Evolutionary conservation across 2,113 vertebrate genomes (phyloP), one percentile per base, ranked within the genome.

Genomic region (Takifugu bimaculatus): DNA sequence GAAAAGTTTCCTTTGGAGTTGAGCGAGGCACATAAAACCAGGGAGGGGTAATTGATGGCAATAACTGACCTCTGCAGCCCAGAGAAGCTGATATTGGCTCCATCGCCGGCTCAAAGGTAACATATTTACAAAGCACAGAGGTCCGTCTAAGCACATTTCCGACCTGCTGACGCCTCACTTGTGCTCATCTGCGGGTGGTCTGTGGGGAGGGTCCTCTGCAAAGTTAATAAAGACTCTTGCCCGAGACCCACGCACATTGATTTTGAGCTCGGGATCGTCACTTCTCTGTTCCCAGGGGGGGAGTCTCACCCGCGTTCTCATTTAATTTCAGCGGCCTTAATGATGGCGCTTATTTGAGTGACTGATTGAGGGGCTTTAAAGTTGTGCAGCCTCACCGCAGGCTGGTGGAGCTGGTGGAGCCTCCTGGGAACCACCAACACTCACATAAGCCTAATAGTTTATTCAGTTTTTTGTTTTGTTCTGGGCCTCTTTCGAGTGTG

Each of bases 131-230:
- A 79, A 82, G 74, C 81, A 75, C 72, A 77, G 68, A 74, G 72
- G 75, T 79, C 77, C 55, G 57, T 81, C 72, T 78, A 80, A 83
- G 81, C 80, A 78, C 78, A 77, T 85, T 87, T 79, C 78, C 59
- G 69, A 81, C 80, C 77, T 86, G 86, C 85, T 88, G 85, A 88
- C 82, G 67, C 80, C 64, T 85, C 72, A 75, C 68, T 78, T 85
- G 84, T 84, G 79, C 87, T 82, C 72, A 78, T 81, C 68, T 54
- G 55, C 70, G 27, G 71, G 50, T 2, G 1, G 70, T 80, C 78
- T 76, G 43, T 35, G 10, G 86, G 81, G 83, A 88, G 70, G 20
- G 65, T 72, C 83, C 72, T 68, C 68, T 50, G 74, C 63, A 85
- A 87, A 86, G 81, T 83, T 83, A 85, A 87, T 88, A 87, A 87